A percentile compares a stretch with the other conserved stretches of the same genome.
Conservation (phyloP, 2,113 vertebrate species). For the Perognathus longimembris region DNA sequence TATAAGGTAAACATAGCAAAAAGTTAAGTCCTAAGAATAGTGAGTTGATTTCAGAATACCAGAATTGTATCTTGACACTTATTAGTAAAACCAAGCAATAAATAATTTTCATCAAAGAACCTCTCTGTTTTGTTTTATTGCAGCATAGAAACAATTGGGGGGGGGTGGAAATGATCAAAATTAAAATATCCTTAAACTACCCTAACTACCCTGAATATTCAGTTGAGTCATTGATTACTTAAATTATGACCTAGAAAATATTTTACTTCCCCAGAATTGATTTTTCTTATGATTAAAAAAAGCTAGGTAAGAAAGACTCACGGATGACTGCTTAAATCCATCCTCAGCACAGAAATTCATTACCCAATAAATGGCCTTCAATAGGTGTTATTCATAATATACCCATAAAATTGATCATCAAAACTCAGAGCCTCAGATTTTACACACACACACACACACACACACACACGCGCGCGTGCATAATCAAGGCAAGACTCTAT, state of each 20-base stretch:
- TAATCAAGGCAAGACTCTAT: conserved; percentile 74
- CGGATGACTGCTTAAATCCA: conserved; percentile 53
- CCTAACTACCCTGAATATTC: conserved; percentile 9
- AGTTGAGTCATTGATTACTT: conserved; percentile 53
- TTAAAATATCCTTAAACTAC: conserved; percentile 18
- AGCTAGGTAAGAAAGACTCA: not conserved
- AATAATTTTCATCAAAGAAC: not conserved
- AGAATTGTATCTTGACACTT: not conserved
- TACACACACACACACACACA: no score
- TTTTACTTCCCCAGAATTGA: conserved; percentile 62
- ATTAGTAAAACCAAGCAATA: conserved; percentile 44
- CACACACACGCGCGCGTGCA: no score
- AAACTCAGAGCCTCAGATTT: conserved; percentile 64
- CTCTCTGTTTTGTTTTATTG: not conserved
- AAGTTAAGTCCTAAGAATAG: conserved; percentile 6
- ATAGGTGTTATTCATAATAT: conserved; percentile 67
- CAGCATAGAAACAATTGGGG: not conserved
- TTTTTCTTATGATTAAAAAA: conserved; percentile 62
- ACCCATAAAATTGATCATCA: conserved; percentile 70
- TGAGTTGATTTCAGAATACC: conserved; percentile 34
- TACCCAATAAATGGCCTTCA: conserved; percentile 61
- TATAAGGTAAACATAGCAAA: not conserved
- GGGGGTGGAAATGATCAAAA: conserved; percentile 33
- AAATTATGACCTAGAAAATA: conserved; percentile 60
- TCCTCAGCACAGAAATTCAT: conserved; percentile 65